Evolutionary conservation across 2,113 vertebrate species (phyloP).

Genomic region (Rattus rattus): DNA sequence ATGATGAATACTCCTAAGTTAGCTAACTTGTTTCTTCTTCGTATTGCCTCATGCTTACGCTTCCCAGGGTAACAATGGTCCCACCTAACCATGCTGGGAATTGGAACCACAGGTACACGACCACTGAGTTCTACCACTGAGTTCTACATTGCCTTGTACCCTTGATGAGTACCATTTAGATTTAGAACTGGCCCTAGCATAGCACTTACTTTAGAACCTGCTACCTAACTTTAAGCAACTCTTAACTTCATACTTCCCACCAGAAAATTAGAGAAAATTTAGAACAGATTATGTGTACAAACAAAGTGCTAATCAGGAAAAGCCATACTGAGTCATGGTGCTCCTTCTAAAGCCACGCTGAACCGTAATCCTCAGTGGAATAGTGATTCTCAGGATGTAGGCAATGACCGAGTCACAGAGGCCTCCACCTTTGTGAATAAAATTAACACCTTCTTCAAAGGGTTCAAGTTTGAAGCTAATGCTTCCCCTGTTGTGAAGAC

Average conservation of each 20-base stretch:
- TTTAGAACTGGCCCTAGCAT: neutral
- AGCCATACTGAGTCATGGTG: neutral
- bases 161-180: neutral
- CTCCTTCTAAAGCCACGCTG: neutral
- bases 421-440: too few species aligned
- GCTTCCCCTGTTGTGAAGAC: neutral
- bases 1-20: neutral
- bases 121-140: neutral
- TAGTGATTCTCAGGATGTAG: neutral
- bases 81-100: neutral
- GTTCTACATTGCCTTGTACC: neutral
- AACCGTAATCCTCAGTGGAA: neutral
- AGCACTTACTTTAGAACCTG: neutral
- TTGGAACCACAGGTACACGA: neutral
- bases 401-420: neutral
- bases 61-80: neutral
- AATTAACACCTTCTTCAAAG: neutral
- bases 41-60: neutral
- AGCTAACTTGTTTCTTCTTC: neutral
- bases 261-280: neutral
- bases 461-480: neutral
- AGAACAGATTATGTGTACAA: neutral
- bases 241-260: neutral
- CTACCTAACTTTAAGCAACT: neutral
- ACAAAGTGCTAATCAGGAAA: neutral